Percentiles rank a stretch among this genome's conserved stretches.
Evolutionary conservation across 2,113 vertebrate species (phyloP).

Genomic region (Patagioenas fasciata): DNA sequence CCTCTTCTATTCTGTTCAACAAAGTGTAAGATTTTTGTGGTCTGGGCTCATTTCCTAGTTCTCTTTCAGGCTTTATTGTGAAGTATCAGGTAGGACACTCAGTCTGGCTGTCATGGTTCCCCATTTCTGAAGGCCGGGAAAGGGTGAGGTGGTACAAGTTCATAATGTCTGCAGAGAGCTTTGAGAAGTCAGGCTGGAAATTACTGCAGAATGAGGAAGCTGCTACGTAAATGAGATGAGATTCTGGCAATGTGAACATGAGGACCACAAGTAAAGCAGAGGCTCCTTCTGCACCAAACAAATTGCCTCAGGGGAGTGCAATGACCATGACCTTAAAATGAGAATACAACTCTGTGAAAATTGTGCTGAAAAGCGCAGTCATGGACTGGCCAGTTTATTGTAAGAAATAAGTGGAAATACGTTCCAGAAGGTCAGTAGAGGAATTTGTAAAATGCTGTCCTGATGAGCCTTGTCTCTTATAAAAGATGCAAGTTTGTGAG

Average conservation of each 20-base stretch:
- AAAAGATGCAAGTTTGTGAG: constrained; percentile 59
- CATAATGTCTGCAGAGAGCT: not conserved
- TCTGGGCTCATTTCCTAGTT: not conserved
- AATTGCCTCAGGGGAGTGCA: not conserved
- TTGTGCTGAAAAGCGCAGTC: constrained; percentile 56
- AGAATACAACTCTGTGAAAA: constrained; percentile 50
- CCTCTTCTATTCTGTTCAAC: not conserved
- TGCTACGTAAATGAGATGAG: not conserved
- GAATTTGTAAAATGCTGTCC: constrained; percentile 18
- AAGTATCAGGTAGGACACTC: not conserved
- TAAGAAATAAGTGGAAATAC: constrained; percentile 45
- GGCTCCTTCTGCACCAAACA: not conserved
- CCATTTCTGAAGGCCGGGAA: not conserved
- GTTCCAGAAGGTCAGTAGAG: not conserved
- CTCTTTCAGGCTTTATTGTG: not conserved
- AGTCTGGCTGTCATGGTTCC: not conserved
- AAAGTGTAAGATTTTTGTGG: not conserved
- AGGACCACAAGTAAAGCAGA: constrained; percentile 6
- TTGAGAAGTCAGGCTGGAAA: constrained; percentile 23
- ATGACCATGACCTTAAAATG: constrained; percentile 57
- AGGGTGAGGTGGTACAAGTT: not conserved
- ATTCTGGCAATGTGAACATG: not conserved
- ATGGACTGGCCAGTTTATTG: constrained; percentile 19
- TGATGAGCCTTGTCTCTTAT: constrained; percentile 59
- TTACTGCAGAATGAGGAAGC: constrained; percentile 17